These are phyloP conservation scores for Caenorhabditis tropicalis DNA, from an alignment of 1,140 invertebrate genomes.

Conservation along the genomic window DNA sequence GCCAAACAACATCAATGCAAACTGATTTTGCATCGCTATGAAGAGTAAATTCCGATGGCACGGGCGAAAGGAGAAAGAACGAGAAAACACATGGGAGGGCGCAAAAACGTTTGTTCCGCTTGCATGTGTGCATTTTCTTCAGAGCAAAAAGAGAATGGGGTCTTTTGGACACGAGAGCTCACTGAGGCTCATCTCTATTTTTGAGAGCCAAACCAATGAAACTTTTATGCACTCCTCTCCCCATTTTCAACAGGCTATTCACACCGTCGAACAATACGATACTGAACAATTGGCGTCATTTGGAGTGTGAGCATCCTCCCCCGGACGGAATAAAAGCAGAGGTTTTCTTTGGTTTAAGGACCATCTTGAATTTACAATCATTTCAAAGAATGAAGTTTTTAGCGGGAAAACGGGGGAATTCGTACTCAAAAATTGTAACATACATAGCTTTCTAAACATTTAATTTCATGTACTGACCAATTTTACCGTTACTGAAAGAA, in stretches of 20 bases:
- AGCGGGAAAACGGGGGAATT: too few relatives aligned
- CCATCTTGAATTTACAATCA: too few relatives aligned
- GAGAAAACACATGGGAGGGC: constrained; percentile 6
- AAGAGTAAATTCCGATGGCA: constrained; percentile 15
- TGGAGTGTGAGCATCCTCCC: background rate
- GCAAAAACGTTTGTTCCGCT: constrained; percentile 39
- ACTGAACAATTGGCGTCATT: constrained; percentile 7
- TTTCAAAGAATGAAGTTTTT: too few relatives aligned
- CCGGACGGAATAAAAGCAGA: background rate
- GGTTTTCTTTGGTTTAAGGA: background rate
- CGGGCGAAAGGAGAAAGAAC: constrained; percentile 5
- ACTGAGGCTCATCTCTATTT: constrained; percentile 28
- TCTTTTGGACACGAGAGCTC: background rate
- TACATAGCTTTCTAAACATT: too few relatives aligned
- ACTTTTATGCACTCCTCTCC: constrained; percentile 21
- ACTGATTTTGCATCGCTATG: constrained; percentile 40
- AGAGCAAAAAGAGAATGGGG: background rate
- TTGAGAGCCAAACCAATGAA: constrained; percentile 34
- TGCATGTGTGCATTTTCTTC: constrained; percentile 19
- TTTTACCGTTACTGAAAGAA: too few relatives aligned
- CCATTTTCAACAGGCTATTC: constrained; percentile 22
- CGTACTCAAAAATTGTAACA: too few relatives aligned
- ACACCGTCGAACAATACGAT: constrained; percentile 35
- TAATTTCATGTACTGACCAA: too few relatives aligned
- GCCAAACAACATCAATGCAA: constrained; percentile 8